Evolutionary conservation across 2,888 invertebrate species (phyloP), one percentile per base, ranked within the genome.

Genomic region (Epinotia ramella): DNA sequence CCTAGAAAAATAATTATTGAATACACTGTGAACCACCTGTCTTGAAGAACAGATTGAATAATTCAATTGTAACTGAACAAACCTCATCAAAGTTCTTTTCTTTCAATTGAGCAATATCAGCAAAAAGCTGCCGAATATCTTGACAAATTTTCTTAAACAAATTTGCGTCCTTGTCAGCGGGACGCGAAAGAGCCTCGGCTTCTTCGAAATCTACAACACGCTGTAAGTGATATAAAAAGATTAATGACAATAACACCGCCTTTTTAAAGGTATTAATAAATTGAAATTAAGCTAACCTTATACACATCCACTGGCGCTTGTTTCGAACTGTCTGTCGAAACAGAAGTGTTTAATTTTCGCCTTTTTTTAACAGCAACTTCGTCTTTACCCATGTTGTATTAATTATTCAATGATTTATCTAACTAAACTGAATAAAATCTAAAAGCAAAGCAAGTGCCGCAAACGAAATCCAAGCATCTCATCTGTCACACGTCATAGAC

Each of bases 161-260:
- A 78, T 91, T 88, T 1, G 96, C 95, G 91, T 98, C 97, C 80
- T 95, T 95, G 69, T 96, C 96, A 1, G 96, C 95, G 60, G 96
- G 95, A 63, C 97, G 92, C 69, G 93, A 89, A 70, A 95, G 91
- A 0, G 97, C 96, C 91, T 97, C 97, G 40, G 96, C 94, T 86
- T 97, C 97, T 88, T 98, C 98, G 83, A 95, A 96, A 77, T 95
- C 95, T 49, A 96, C 96, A 40, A 96, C 96, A 86, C 95, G 95
- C 97, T 97, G 85, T 70, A 87, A 73, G 89, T 77, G 80, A 77
- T 78, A 78, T 62, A 20, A 24, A 56, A 18, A 65, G 1, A 18
- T 67, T 33, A 20, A 56, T 40, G n/a, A n/a, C 20, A 33, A 11
- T 33, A 56, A 13, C 18, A 13, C 18, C 0, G 20, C 1, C 1